A percentile compares a stretch with the other conserved stretches of the same genome.
phyloP scores from a whole-genome alignment of 2,797 vertebrate species.

The Anas flavirostris region DNA sequence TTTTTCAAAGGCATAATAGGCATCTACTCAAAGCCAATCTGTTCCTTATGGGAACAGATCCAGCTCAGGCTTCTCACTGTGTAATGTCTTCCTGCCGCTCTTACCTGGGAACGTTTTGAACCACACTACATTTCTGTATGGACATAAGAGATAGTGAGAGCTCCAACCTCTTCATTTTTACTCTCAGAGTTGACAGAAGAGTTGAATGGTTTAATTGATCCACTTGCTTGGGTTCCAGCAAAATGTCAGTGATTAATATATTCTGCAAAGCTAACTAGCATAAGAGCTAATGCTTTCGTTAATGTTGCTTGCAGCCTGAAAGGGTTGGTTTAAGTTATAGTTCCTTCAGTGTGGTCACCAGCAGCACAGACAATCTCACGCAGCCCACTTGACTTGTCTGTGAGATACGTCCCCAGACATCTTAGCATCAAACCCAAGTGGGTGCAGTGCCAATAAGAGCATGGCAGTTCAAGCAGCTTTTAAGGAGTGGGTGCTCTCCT shows the following conservation, averaged over 20 bases:
- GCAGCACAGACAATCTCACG: neutral
- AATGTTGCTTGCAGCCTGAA: neutral
- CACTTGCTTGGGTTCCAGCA: neutral
- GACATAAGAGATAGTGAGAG: neutral
- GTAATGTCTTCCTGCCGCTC: neutral
- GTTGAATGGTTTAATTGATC: neutral
- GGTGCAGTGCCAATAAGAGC: neutral
- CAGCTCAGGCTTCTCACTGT: neutral
- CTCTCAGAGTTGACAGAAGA: neutral
- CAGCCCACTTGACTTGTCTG: neutral
- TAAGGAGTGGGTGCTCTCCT: neutral
- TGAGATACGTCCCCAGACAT: neutral
- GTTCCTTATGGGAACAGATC: neutral
- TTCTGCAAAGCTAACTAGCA: neutral
- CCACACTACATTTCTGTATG: neutral
- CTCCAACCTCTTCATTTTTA: neutral
- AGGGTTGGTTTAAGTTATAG: neutral
- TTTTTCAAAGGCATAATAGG: neutral
- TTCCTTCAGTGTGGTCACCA: neutral
- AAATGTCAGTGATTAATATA: neutral
- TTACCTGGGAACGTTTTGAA: neutral
- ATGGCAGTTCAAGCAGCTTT: neutral
- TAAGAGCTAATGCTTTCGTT: neutral
- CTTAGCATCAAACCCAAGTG: fast-evolving
- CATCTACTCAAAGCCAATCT: neutral